Percentiles rank a stretch among this genome's conserved stretches.
These are phyloP conservation scores for Helicolenus hilgendorfi DNA, from an alignment of 2,797 vertebrate species.

Conservation along the genomic window DNA sequence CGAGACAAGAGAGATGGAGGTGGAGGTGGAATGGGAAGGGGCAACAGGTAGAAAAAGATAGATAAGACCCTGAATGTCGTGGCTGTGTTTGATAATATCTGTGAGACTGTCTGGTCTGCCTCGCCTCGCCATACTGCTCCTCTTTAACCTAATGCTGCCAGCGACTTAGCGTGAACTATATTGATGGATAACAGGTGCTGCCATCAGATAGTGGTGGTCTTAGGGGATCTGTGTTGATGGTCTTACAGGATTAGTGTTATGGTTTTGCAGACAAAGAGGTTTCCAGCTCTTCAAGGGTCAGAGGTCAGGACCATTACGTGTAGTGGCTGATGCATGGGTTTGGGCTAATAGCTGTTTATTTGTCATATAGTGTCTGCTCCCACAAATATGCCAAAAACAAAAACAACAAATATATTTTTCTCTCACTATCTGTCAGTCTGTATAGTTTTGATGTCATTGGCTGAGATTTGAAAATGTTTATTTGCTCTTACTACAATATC, in stretches of 20 bases:
- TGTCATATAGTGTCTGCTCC: not conserved
- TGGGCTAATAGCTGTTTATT: not conserved
- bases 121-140: not conserved
- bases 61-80: conserved; percentile 30
- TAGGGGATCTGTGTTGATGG: not conserved
- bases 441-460: not conserved
- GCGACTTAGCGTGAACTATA: not conserved
- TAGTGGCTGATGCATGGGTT: not conserved
- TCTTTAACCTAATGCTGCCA: conserved; percentile 23
- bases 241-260: conserved; percentile 3
- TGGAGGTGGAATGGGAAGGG: not conserved
- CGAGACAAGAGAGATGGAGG: not conserved
- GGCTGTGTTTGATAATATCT: conserved; percentile 43
- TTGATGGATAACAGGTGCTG: conserved; percentile 47
- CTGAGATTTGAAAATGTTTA: not conserved
- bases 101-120: conserved; percentile 26
- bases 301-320: conserved; percentile 23
- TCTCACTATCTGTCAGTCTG: not conserved
- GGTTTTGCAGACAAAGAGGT: conserved; percentile 11
- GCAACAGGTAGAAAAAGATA: conserved; percentile 23
- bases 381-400: not conserved
- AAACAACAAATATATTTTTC: not conserved
- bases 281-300: conserved; percentile 30
- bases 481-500: not conserved
- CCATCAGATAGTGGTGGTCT: conserved; percentile 7